These are phyloP conservation scores for Podabrus alpinus DNA, from an alignment of 2,888 invertebrate genomes.

Conservation along the genomic window DNA sequence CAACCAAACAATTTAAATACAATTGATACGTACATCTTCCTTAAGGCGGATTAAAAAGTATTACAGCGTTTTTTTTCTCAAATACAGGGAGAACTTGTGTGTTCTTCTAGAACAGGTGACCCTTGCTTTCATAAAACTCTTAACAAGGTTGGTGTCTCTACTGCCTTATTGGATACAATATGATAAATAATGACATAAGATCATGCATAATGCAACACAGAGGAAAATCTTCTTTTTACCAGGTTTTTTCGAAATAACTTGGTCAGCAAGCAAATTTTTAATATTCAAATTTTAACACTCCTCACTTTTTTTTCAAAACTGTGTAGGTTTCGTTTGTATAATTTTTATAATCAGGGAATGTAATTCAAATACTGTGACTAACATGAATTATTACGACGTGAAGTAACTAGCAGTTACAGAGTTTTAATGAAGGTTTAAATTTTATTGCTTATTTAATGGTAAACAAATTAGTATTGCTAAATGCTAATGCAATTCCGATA, in stretches of 20 bases:
- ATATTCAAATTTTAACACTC: background rate
- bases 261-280: background rate
- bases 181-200: background rate
- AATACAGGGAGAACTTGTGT: background rate
- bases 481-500: background rate
- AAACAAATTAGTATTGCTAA: background rate
- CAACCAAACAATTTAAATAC: background rate
- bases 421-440: background rate
- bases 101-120: background rate
- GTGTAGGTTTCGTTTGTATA: background rate
- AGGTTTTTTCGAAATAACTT: too few relatives aligned
- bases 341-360: background rate
- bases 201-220: background rate
- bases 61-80: background rate
- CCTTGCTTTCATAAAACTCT: background rate
- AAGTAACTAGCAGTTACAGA: background rate
- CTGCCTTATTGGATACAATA: background rate
- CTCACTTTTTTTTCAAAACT: background rate
- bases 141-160: background rate
- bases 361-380: background rate
- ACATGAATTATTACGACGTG: background rate
- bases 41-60: background rate
- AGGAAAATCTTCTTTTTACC: background rate
- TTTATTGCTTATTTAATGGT: background rate
- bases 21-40: background rate